Percentiles rank a stretch among this genome's conserved stretches.
These are phyloP conservation scores for Caenorhabditis imperialis DNA, from an alignment of 2,888 invertebrate species.

Conservation along the genomic window DNA sequence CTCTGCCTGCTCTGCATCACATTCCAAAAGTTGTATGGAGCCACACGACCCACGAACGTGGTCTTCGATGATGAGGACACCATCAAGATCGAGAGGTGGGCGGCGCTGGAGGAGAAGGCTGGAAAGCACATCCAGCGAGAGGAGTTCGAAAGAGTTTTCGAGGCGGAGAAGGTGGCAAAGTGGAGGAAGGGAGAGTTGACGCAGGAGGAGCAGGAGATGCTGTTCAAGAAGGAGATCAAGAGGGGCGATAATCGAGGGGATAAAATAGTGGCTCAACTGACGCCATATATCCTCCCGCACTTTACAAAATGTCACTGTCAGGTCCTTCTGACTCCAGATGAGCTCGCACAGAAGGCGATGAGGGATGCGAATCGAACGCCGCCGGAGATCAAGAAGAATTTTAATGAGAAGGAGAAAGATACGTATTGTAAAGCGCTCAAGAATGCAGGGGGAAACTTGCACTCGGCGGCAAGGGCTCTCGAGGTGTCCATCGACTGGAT, in stretches of 20 bases:
- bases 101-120: background rate
- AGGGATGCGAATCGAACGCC: no score
- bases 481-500: no score
- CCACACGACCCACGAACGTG: background rate
- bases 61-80: constrained; percentile 5
- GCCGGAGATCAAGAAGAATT: no score
- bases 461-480: no score
- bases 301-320: background rate
- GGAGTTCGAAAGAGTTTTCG: background rate
- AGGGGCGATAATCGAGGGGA: no score
- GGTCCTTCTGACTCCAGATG: no score
- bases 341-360: no score
- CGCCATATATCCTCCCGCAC: background rate
- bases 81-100: constrained; percentile 4
- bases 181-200: constrained; percentile 3
- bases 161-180: background rate
- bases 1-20: constrained; percentile 13
- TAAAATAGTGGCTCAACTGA: background rate
- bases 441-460: no score
- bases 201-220: background rate
- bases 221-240: background rate
- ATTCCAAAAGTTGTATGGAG: background rate
- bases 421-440: no score
- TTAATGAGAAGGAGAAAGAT: no score
- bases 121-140: background rate